Percentiles rank a stretch among this genome's conserved stretches.
phyloP scores from a whole-genome alignment of 2,888 invertebrate genomes.

The Monoplex corrugatus region DNA sequence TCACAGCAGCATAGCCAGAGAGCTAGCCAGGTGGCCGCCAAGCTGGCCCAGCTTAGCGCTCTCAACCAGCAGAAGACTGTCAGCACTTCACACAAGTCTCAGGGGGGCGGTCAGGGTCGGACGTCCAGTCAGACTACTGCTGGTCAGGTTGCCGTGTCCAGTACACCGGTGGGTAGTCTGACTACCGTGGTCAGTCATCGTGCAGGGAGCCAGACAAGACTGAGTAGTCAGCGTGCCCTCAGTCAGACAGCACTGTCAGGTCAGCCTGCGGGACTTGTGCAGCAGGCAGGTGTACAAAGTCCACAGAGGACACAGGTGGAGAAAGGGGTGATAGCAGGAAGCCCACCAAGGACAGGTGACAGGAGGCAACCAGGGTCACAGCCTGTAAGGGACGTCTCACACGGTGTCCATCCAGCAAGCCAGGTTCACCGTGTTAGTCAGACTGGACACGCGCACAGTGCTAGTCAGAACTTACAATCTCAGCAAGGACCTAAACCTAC shows the following conservation, averaged over 20 bases:
- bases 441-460: too few species aligned
- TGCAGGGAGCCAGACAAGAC: background rate
- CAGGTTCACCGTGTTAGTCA: too few species aligned
- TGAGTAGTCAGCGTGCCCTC: background rate
- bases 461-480: too few species aligned
- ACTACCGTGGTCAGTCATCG: background rate
- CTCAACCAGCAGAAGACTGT: background rate
- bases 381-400: too few species aligned
- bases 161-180: background rate
- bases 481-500: too few species aligned
- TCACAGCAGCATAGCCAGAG: conserved; percentile 33
- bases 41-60: background rate
- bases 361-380: too few species aligned
- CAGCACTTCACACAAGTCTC: too few species aligned
- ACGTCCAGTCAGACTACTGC: background rate
- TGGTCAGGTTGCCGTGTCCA: background rate
- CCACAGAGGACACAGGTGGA: background rate
- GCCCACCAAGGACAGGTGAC: too few species aligned
- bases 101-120: too few species aligned
- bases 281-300: background rate
- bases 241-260: background rate
- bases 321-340: too few species aligned
- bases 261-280: background rate
- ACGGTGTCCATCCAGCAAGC: too few species aligned
- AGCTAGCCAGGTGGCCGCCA: conserved; percentile 17